Percentiles rank a stretch among this genome's conserved stretches.
Evolutionary conservation across 1,140 invertebrate genomes (phyloP).

Genomic region (Anastrepha ludens): DNA sequence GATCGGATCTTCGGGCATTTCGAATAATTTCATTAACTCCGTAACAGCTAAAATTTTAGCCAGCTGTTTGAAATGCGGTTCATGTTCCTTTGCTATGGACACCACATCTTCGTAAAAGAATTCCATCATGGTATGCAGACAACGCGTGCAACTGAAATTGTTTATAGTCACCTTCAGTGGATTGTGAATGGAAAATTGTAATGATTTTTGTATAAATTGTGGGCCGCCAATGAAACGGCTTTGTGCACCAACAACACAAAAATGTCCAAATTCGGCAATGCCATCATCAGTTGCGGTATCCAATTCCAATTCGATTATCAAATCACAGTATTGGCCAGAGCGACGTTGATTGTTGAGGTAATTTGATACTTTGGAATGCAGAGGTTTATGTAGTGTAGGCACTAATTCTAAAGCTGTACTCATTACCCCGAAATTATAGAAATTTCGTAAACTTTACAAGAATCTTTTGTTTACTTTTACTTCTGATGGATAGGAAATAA

Average conservation of each 20-base stretch:
- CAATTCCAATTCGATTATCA: slow-evolving; percentile 66
- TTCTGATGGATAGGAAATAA: not conserved
- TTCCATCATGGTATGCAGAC: slow-evolving; percentile 69
- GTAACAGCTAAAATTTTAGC: slow-evolving; percentile 68
- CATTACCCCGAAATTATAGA: not conserved
- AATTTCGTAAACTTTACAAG: no score
- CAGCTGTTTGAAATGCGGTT: slow-evolving; percentile 67
- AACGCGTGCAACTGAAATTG: slow-evolving; percentile 66
- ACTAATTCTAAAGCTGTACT: not conserved
- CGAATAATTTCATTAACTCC: slow-evolving; percentile 67
- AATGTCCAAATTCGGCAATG: slow-evolving; percentile 65
- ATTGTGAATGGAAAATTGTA: slow-evolving; percentile 71
- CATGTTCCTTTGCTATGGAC: slow-evolving; percentile 68
- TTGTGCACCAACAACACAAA: slow-evolving; percentile 70
- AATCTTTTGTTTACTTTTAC: slow-evolving; percentile 27
- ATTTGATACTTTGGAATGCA: slow-evolving; percentile 70
- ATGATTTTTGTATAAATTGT: slow-evolving; percentile 63
- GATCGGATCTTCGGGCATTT: slow-evolving; percentile 59
- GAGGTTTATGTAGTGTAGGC: slow-evolving; percentile 64
- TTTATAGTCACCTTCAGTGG: slow-evolving; percentile 68
- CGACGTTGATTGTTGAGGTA: slow-evolving; percentile 69
- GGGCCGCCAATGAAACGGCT: slow-evolving; percentile 66
- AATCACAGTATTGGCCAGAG: slow-evolving; percentile 69
- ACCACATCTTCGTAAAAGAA: slow-evolving; percentile 72
- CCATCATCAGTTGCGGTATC: slow-evolving; percentile 48